Evolutionary conservation across 2,113 vertebrate genomes (phyloP).

Genomic region (Rhipidura dahli): DNA sequence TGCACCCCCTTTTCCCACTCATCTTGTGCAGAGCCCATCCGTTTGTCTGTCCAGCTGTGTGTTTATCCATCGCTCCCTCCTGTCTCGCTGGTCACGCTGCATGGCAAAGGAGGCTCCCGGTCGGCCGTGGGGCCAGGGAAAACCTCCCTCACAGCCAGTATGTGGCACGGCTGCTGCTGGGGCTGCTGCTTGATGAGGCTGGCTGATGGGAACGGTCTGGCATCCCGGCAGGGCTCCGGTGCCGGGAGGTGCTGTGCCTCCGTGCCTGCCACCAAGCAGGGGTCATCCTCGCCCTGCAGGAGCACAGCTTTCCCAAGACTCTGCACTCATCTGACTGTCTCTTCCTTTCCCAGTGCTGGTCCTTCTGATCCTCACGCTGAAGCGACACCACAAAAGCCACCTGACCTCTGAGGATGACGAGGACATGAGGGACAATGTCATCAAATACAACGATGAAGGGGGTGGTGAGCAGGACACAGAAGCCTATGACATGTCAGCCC

Average conservation of each 20-base stretch:
- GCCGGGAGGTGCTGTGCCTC: background rate
- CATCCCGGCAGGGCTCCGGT: rapidly evolving
- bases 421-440: conserved; percentile 99
- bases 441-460: conserved; percentile 99
- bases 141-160: background rate
- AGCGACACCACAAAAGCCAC: conserved; percentile 94
- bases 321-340: background rate
- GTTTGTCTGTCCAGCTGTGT: background rate
- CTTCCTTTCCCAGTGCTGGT: conserved; percentile 82
- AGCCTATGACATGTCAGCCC: conserved; percentile 97
- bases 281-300: rapidly evolving
- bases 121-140: background rate
- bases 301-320: background rate
- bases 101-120: background rate
- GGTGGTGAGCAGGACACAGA: conserved; percentile 98
- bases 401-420: conserved; percentile 91
- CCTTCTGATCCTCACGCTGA: conserved; percentile 92
- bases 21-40: background rate
- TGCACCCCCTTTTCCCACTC: background rate
- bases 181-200: background rate
- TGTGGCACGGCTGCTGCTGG: background rate
- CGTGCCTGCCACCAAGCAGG: rapidly evolving
- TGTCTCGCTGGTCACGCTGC: rapidly evolving
- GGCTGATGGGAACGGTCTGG: background rate
- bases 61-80: background rate